Evolutionary conservation across 2,888 invertebrate species (phyloP), one percentile per base, ranked within the genome.

Genomic region (Metopia argyrocephala): DNA sequence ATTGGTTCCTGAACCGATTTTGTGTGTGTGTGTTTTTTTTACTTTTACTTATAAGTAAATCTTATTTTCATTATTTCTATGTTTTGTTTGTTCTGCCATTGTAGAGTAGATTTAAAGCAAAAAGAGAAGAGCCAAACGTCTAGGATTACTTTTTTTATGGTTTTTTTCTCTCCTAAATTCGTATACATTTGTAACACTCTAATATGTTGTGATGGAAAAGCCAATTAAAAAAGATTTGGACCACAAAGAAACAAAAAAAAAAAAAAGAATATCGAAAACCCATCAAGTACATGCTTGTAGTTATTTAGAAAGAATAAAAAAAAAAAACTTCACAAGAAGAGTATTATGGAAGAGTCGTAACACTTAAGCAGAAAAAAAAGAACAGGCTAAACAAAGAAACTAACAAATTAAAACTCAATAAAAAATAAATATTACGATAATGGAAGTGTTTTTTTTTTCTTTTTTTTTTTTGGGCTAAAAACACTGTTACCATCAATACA

Each of bases 171-270:
- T 23, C 54, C 18, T 38, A 52, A 48, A 48, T 57, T 31, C 50
- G 20, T 68, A 76, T 74, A 62, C 65, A 81, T 70, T 81, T 81
- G 78, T 66, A 74, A 65, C 61, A 70, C 65, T 78, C 66, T 78
- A 81, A 78, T 81, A 81, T 78, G 66, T 81, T 81, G 70, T 81
- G 78, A 81, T 81, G 70, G 74, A 75, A 74, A 78, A 75, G 81
- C 81, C 78, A 78, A 81, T 78, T 81, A 81, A 78, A 81, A 81
- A 54, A 70, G 78, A 81, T 78, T 79, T 81, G 61, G 45, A 5
- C 46, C n/a, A 76, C 59, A 38, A 80, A 76, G 31, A 31, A 15
- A 27, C 9, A 28, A 38, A 25, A 50, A 61, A 52, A 64, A 64
- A 52, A 74, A 57, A 27, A 23, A 68, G 15, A 27, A 56, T 64